phyloP scores from a whole-genome alignment of 2,888 invertebrate species.

The Sarcophaga carnaria region DNA sequence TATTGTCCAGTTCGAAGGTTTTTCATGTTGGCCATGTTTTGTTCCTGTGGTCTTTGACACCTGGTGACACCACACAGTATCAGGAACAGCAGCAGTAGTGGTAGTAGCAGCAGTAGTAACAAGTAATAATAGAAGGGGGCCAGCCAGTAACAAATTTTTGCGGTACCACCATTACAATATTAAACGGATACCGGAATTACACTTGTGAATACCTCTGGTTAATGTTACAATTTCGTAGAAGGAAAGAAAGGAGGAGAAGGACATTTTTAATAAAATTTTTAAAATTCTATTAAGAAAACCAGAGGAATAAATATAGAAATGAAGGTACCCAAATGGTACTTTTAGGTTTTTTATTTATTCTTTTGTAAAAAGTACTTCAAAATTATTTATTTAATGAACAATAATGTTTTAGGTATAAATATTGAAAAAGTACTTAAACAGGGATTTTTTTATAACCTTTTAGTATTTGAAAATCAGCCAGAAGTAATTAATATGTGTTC shows the following conservation, averaged over 20 bases:
- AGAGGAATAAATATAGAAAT: no score
- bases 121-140: slow-evolving; percentile 15
- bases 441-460: no score
- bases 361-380: no score
- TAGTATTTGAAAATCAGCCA: no score
- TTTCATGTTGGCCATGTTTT: slow-evolving; percentile 32
- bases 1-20: slow-evolving; percentile 43
- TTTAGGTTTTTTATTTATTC: no score
- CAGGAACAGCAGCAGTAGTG: neutral
- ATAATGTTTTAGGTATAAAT: no score
- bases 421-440: no score
- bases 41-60: slow-evolving; percentile 70
- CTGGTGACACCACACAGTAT: slow-evolving; percentile 62
- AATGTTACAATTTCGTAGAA: slow-evolving; percentile 51
- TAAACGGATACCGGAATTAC: slow-evolving; percentile 73
- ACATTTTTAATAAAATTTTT: slow-evolving; percentile 2
- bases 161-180: slow-evolving; percentile 66
- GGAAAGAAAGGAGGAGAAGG: neutral
- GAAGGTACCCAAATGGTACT: no score
- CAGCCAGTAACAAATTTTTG: slow-evolving; percentile 60
- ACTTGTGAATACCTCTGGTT: slow-evolving; percentile 70
- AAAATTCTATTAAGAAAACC: neutral
- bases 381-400: no score
- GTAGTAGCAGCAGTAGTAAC: slow-evolving; percentile 6
- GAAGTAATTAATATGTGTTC: no score